These are phyloP conservation scores for Drosophila stalkeri DNA, from an alignment of 2,888 invertebrate species.

Conservation along the genomic window DNA sequence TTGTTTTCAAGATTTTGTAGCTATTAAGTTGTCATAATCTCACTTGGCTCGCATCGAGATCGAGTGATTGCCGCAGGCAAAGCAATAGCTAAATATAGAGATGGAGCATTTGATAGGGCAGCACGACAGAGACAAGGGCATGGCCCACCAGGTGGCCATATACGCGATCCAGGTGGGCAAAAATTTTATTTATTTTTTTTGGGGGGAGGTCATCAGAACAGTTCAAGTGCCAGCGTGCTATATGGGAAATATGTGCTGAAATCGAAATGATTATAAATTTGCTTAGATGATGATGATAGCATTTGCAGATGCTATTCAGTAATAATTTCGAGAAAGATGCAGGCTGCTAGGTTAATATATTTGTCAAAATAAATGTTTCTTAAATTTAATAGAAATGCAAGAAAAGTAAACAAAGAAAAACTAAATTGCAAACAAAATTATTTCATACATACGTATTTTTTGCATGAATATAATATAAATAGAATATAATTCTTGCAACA, in stretches of 20 bases:
- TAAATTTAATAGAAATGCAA: too few relatives aligned
- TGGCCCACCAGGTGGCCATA: slow-evolving; percentile 48
- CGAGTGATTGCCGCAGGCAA: slow-evolving; percentile 63
- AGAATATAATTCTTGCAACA: too few relatives aligned
- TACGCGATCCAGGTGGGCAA: slow-evolving; percentile 58
- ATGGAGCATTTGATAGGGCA: slow-evolving; percentile 4
- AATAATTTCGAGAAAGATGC: neutral
- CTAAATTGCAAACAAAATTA: too few relatives aligned
- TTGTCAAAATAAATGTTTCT: too few relatives aligned
- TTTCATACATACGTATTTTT: too few relatives aligned
- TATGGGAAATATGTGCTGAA: slow-evolving; percentile 18
- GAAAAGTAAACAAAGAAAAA: too few relatives aligned
- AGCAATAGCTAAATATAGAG: slow-evolving; percentile 8
- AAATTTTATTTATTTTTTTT: slow-evolving; percentile 5
- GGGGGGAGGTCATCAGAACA: slow-evolving; percentile 16
- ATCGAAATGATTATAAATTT: neutral
- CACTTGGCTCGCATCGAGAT: slow-evolving; percentile 56
- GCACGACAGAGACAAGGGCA: slow-evolving; percentile 37
- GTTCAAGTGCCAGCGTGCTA: slow-evolving; percentile 15
- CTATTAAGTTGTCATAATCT: slow-evolving; percentile 79
- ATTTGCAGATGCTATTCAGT: too few relatives aligned
- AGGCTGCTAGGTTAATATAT: too few relatives aligned
- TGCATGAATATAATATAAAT: too few relatives aligned
- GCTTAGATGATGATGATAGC: slow-evolving; percentile 13
- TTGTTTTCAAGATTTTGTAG: slow-evolving; percentile 68